These are phyloP conservation scores for Dorcus hopei DNA, from an alignment of 2,888 invertebrate genomes.

Conservation along the genomic window DNA sequence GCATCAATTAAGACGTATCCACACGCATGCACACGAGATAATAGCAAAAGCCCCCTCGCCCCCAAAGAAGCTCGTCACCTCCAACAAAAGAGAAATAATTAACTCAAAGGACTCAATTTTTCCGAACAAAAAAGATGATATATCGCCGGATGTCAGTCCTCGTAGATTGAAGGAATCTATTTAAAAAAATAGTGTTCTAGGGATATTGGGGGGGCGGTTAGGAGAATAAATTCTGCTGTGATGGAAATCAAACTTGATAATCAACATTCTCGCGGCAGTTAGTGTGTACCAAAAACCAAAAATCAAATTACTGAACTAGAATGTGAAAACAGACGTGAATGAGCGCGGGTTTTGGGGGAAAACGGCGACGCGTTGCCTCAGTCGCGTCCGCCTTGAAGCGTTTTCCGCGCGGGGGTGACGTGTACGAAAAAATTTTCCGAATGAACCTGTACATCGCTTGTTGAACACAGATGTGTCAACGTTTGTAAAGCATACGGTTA, in stretches of 20 bases:
- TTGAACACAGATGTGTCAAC: conserved; percentile 44
- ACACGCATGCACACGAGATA: too few relatives aligned
- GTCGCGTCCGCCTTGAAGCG: neutral
- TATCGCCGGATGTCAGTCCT: conserved; percentile 2
- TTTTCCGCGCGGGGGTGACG: neutral
- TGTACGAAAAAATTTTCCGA: neutral
- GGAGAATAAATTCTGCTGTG: too few relatives aligned
- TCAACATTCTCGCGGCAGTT: too few relatives aligned
- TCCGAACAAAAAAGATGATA: conserved; percentile 5
- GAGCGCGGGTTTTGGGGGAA: neutral
- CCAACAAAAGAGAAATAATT: neutral
- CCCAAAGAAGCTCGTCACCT: neutral
- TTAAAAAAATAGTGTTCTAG: too few relatives aligned
- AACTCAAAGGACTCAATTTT: conserved; percentile 1
- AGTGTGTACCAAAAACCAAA: neutral
- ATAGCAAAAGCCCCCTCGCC: too few relatives aligned
- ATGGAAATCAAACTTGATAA: too few relatives aligned
- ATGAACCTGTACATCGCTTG: conserved; percentile 28
- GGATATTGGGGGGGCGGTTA: too few relatives aligned
- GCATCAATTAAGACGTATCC: conserved; percentile 10
- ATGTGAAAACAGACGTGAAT: neutral
- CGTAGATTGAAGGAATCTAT: neutral
- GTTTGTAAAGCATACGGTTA: conserved; percentile 39
- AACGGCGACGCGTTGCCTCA: neutral
- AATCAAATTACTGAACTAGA: conserved; percentile 2